These are phyloP conservation scores for Lepidurus couesii DNA, from an alignment of 1,140 invertebrate species.

Conservation along the genomic window DNA sequence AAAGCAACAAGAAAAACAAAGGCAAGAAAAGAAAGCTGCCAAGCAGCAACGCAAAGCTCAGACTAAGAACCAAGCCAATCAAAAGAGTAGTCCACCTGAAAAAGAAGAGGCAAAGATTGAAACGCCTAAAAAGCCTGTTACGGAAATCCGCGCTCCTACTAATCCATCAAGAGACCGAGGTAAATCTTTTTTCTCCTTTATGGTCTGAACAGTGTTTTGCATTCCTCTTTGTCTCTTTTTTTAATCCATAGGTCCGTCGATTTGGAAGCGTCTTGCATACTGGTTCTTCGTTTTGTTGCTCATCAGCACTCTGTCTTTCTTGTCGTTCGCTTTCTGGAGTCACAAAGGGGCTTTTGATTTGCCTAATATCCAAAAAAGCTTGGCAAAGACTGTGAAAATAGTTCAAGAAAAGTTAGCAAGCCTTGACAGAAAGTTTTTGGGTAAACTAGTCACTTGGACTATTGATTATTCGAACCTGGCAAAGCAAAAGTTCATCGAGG, in stretches of 20 bases:
- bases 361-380: neutral
- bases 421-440: neutral
- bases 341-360: neutral
- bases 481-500: neutral
- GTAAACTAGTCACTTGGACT: neutral
- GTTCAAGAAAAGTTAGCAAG: neutral
- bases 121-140: neutral
- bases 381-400: neutral
- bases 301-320: neutral
- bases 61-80: slow-evolving; percentile 6
- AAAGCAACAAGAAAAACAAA: slow-evolving; percentile 1
- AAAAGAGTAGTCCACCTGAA: neutral
- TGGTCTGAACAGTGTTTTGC: neutral
- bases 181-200: neutral
- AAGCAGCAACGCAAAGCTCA: slow-evolving; percentile 32
- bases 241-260: neutral
- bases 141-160: neutral
- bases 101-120: neutral
- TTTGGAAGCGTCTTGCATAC: neutral
- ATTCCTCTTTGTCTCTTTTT: neutral
- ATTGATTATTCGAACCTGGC: neutral
- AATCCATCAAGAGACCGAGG: neutral
- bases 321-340: neutral
- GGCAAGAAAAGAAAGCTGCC: slow-evolving; percentile 30
- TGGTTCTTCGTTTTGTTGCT: neutral